Conservation (phyloP, 2,888 invertebrate genomes). For the Microctonus hyperodae region DNA sequence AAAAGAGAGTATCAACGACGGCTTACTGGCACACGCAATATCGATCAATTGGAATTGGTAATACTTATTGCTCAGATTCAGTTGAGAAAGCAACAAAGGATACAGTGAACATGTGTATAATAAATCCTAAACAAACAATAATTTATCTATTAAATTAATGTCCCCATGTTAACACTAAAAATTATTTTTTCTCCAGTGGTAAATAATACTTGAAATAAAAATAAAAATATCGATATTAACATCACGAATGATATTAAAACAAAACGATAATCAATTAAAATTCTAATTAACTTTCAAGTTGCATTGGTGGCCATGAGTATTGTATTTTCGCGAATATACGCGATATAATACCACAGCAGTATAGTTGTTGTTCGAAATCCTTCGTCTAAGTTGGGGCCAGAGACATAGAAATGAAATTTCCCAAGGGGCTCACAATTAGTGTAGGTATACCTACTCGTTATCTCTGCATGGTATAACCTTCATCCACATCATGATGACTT, state of each 20-base stretch:
- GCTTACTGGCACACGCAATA: slow-evolving; percentile 33
- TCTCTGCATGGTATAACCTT: slow-evolving; percentile 22
- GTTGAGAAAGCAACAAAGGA: slow-evolving; percentile 22
- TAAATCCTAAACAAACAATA: not conserved
- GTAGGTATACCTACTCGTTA: slow-evolving; percentile 29
- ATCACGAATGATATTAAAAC: no score
- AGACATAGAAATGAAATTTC: slow-evolving; percentile 27
- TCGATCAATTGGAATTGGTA: slow-evolving; percentile 34
- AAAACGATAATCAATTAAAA: not conserved
- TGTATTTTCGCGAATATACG: not conserved
- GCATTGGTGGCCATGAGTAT: no score
- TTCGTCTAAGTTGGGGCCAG: not conserved
- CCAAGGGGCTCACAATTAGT: slow-evolving; percentile 32
- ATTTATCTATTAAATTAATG: no score
- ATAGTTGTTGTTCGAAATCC: not conserved
- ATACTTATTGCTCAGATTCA: slow-evolving; percentile 19
- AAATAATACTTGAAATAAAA: no score
- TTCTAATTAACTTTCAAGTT: not conserved
- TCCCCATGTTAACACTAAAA: no score
- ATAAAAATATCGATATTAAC: no score
- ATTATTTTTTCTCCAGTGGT: no score
- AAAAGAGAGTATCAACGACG: slow-evolving; percentile 33
- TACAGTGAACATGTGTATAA: not conserved
- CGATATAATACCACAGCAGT: not conserved
- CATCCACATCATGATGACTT: slow-evolving; percentile 6